Conservation (phyloP, 1,140 invertebrate genomes). For the Gerris buenoi region DNA sequence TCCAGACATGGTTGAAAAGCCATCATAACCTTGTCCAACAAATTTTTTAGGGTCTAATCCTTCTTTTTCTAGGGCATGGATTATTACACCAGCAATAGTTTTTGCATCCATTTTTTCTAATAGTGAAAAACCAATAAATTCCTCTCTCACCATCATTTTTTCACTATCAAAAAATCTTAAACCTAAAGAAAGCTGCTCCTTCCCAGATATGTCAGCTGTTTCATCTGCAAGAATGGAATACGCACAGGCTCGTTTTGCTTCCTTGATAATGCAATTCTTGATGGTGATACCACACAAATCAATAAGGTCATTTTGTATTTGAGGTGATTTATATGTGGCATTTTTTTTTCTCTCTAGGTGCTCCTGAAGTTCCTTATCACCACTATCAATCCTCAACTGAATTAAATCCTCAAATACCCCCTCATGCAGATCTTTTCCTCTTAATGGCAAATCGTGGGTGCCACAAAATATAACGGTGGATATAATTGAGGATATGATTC, state of each 20-base stretch:
- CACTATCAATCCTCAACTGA: background rate
- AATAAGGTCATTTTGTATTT: background rate
- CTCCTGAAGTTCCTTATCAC: background rate
- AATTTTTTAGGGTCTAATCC: too few species aligned
- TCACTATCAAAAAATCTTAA: background rate
- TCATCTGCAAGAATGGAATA: background rate
- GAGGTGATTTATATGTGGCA: background rate
- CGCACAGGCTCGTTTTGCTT: background rate
- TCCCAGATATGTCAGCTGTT: background rate
- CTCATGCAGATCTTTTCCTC: background rate
- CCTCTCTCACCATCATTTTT: background rate
- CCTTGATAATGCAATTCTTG: constrained; percentile 16
- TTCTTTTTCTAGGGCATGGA: too few species aligned
- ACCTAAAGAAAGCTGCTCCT: constrained; percentile 21
- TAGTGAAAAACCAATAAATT: too few species aligned
- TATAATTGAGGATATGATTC: background rate
- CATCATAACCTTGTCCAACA: too few species aligned
- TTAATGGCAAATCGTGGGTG: background rate
- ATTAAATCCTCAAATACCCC: background rate
- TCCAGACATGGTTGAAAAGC: too few species aligned
- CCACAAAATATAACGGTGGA: background rate
- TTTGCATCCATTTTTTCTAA: too few species aligned
- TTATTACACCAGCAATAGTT: too few species aligned
- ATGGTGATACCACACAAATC: constrained; percentile 18
- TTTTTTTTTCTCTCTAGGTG: background rate